A percentile compares a stretch with the other conserved stretches of the same genome.
Evolutionary conservation across 2,113 vertebrate species (phyloP).

Genomic region (Aphelocoma coerulescens): DNA sequence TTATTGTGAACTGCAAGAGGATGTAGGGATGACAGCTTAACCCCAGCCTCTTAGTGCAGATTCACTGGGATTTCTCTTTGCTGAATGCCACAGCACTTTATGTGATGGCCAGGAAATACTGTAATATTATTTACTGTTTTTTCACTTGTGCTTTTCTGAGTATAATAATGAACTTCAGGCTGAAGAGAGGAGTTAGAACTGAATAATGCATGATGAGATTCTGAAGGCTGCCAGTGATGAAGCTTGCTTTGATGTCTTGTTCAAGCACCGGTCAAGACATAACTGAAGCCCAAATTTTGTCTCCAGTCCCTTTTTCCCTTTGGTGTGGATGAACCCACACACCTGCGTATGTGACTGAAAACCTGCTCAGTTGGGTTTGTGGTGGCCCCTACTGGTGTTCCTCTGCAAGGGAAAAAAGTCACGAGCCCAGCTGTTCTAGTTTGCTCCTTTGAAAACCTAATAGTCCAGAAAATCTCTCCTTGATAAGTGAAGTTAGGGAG

Average conservation of each 20-base stretch:
- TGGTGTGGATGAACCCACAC: neutral
- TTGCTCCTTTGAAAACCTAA: neutral
- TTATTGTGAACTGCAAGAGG: neutral
- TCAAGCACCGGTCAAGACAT: neutral
- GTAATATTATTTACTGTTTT: neutral
- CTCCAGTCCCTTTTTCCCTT: neutral
- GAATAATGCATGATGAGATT: neutral
- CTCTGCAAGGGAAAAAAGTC: neutral
- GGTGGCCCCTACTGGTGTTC: constrained; percentile 53
- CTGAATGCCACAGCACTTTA: neutral
- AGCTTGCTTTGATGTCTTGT: neutral
- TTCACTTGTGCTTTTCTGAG: neutral
- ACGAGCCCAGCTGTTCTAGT: neutral
- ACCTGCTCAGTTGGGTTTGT: neutral
- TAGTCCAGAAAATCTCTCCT: neutral
- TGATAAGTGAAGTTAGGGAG: neutral
- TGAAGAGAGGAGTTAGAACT: neutral
- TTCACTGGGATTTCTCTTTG: neutral
- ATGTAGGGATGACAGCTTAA: neutral
- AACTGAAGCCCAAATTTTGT: neutral
- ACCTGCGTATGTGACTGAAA: neutral
- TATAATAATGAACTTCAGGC: neutral
- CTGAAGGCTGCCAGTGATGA: neutral
- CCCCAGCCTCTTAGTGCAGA: neutral
- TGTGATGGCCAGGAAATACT: neutral